phyloP scores from a whole-genome alignment of 2,888 invertebrate genomes.

The Polymixis lichenea region DNA sequence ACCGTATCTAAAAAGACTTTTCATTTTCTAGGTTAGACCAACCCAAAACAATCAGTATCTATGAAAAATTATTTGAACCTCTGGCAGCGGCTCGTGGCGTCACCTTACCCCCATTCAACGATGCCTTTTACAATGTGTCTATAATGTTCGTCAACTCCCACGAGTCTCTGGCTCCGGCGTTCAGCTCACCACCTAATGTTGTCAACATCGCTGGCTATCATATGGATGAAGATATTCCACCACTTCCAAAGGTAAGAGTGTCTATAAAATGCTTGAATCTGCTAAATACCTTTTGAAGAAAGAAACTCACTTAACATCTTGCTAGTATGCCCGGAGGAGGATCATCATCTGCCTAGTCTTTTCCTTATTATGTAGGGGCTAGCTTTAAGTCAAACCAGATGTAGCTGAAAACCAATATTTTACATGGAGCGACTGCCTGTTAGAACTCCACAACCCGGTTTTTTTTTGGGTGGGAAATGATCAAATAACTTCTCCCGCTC shows the following conservation, averaged over 20 bases:
- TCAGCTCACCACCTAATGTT: constrained; percentile 76
- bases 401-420: too few species aligned
- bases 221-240: constrained; percentile 72
- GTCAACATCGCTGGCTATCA: constrained; percentile 80
- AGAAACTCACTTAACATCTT: too few species aligned
- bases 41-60: constrained; percentile 52
- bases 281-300: too few species aligned
- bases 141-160: constrained; percentile 78
- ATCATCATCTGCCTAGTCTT: too few species aligned
- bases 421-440: too few species aligned
- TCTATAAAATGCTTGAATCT: too few species aligned
- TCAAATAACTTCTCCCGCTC: too few species aligned
- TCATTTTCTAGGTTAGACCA: constrained; percentile 63
- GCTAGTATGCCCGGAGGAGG: too few species aligned
- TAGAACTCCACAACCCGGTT: too few species aligned
- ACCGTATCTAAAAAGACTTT: background rate
- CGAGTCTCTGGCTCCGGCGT: constrained; percentile 71
- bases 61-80: constrained; percentile 68
- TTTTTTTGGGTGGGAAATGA: too few species aligned
- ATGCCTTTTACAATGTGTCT: constrained; percentile 73
- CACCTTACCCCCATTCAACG: constrained; percentile 68
- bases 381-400: too few species aligned
- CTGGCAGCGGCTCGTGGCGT: constrained; percentile 73
- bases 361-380: too few species aligned
- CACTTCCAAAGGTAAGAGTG: constrained; percentile 77